These are phyloP conservation scores for Ceyx melanurus DNA, from an alignment of 2,113 vertebrate genomes.

Conservation along the genomic window DNA sequence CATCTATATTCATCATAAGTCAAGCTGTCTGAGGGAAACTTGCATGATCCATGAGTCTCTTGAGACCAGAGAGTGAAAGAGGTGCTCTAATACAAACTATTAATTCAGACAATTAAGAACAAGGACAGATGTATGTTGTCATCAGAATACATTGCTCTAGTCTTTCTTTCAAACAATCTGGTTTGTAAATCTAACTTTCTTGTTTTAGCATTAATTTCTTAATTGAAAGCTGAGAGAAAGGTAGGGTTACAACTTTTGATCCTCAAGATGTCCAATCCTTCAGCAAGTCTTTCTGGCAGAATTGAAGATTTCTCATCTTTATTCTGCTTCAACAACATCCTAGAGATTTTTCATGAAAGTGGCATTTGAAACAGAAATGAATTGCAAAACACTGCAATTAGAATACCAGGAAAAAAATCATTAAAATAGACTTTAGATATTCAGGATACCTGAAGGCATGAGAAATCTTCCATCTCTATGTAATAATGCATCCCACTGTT, in stretches of 20 bases:
- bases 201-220: background rate
- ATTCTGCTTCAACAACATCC: background rate
- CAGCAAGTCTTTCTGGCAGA: background rate
- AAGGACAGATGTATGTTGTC: background rate
- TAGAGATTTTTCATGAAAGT: background rate
- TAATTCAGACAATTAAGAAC: background rate
- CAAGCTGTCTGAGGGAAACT: background rate
- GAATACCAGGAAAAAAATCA: background rate
- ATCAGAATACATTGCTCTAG: background rate
- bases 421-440: background rate
- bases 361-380: background rate
- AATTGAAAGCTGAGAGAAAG: background rate
- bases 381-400: constrained; percentile 27
- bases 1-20: background rate
- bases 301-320: background rate
- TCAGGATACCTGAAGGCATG: background rate
- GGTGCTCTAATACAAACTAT: background rate
- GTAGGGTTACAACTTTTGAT: background rate
- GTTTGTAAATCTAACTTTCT: background rate
- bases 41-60: background rate
- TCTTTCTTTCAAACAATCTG: background rate
- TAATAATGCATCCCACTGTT: background rate
- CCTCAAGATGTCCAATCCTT: background rate
- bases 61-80: background rate
- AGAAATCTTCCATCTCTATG: background rate